These are phyloP conservation scores for Calidris pygmaea DNA, from an alignment of 2,113 vertebrate genomes.

Conservation along the genomic window DNA sequence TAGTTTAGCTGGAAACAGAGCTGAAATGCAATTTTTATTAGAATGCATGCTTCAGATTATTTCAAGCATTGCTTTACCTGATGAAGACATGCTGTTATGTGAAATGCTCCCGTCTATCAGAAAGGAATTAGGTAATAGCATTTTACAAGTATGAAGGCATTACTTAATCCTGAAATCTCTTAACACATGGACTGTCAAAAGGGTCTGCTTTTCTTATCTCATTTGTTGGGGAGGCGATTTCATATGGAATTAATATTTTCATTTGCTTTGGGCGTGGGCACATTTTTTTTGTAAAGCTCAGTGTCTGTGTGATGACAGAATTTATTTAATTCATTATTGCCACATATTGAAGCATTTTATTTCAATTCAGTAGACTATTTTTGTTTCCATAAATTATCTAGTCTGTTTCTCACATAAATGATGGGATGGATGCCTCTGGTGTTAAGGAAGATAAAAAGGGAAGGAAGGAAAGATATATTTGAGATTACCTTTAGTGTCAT, in stretches of 20 bases:
- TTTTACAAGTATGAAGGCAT: not conserved
- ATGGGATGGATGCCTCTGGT: conserved; percentile 23
- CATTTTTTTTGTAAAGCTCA: conserved; percentile 27
- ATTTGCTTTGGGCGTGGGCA: not conserved
- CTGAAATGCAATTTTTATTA: not conserved
- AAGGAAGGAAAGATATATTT: conserved; percentile 53
- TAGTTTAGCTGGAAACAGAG: not conserved
- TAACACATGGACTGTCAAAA: not conserved
- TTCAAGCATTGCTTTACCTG: not conserved
- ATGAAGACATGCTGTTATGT: not conserved
- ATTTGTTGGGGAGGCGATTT: not conserved
- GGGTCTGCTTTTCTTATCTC: not conserved
- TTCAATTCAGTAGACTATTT: conserved; percentile 61
- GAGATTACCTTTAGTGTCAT: conserved; percentile 55
- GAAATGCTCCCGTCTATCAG: not conserved
- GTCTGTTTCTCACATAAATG: conserved; percentile 13
- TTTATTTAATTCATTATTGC: conserved; percentile 70
- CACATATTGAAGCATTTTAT: conserved; percentile 44
- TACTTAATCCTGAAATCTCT: conserved; percentile 27
- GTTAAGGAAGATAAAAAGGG: conserved; percentile 40
- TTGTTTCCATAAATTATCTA: conserved; percentile 71
- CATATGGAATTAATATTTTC: conserved; percentile 52
- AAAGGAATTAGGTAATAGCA: not conserved
- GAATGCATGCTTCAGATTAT: not conserved
- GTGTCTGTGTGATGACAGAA: conserved; percentile 65